phyloP scores from a whole-genome alignment of 2,113 vertebrate genomes.

The Grus americana region DNA sequence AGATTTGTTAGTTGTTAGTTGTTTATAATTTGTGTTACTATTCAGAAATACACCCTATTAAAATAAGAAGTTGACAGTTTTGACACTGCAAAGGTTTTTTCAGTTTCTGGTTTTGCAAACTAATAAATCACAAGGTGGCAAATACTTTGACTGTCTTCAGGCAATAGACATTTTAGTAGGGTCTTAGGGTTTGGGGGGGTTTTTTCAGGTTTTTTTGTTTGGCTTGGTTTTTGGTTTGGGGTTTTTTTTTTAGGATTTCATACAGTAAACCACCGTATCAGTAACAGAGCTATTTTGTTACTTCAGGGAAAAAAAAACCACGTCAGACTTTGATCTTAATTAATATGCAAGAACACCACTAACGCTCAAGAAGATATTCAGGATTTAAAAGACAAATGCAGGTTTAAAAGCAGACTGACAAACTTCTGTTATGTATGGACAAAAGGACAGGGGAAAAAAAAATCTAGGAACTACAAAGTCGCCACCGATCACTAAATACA shows the following conservation, averaged over 20 bases:
- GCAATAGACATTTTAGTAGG: neutral
- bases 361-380: neutral
- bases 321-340: neutral
- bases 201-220: neutral
- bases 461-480: neutral
- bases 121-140: neutral
- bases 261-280: neutral
- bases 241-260: neutral
- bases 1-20: neutral
- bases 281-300: neutral
- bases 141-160: neutral
- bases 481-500: neutral
- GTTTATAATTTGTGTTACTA: neutral
- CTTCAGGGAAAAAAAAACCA: neutral
- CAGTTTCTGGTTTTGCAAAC: neutral
- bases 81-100: neutral
- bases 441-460: neutral
- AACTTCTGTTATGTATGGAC: neutral
- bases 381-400: neutral
- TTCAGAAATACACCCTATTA: neutral
- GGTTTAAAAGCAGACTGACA: neutral
- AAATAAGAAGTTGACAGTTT: neutral
- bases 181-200: neutral
- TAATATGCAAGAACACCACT: neutral
- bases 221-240: neutral